Conservation (phyloP, 2,797 vertebrate species). For the Acomys russatus region DNA sequence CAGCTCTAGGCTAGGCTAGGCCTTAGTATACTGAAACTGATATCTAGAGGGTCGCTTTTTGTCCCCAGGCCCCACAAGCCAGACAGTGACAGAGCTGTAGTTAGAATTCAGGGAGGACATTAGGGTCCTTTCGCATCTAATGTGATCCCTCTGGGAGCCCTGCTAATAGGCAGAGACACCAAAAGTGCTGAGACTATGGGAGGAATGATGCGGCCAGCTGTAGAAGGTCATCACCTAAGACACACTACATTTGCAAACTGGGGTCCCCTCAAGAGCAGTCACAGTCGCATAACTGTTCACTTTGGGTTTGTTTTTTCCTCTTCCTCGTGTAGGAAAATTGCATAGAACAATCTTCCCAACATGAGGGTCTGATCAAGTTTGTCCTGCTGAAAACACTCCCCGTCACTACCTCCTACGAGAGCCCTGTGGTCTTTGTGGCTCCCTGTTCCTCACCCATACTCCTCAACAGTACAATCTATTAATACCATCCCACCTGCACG, state of each 20-base stretch:
- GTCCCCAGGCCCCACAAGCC: background rate
- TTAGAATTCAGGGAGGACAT: background rate
- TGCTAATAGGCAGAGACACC: background rate
- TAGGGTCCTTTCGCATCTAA: background rate
- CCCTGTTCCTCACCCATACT: too few species aligned
- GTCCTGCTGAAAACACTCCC: background rate
- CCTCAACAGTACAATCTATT: background rate
- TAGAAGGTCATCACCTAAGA: background rate
- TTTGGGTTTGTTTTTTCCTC: background rate
- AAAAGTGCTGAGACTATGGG: background rate
- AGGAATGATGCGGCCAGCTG: background rate
- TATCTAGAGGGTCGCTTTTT: background rate
- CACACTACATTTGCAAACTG: background rate
- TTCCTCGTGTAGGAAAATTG: background rate
- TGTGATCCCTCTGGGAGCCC: background rate
- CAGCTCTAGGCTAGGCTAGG: background rate
- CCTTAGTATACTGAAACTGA: background rate
- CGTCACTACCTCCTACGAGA: background rate
- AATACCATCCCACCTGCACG: background rate
- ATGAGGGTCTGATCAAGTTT: rapidly evolving
- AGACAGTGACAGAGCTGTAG: background rate
- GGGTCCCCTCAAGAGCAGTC: background rate
- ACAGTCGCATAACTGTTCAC: background rate
- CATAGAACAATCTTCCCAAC: background rate
- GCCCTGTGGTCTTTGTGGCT: background rate